These are phyloP conservation scores for Trachelus troglodyta DNA, from an alignment of 2,888 invertebrate genomes.

Conservation along the genomic window DNA sequence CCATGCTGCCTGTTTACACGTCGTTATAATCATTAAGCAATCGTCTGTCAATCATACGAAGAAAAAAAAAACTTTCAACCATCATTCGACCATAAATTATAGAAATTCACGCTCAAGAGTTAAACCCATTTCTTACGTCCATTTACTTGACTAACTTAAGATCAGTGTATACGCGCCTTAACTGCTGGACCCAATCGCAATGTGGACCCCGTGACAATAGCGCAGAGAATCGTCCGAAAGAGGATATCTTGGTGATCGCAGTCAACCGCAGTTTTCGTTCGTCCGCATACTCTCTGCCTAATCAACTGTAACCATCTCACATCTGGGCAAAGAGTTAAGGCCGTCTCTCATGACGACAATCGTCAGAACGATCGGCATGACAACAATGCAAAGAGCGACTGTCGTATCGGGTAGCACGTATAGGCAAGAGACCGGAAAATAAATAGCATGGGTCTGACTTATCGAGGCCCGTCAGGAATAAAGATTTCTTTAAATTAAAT, in stretches of 20 bases:
- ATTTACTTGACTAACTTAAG: too few species aligned
- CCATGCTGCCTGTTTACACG: background rate
- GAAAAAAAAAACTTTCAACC: background rate
- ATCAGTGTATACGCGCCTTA: background rate
- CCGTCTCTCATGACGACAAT: background rate
- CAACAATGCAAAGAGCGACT: background rate
- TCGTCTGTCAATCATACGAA: background rate
- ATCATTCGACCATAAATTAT: too few species aligned
- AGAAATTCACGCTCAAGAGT: background rate
- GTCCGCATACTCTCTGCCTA: slow-evolving; percentile 7
- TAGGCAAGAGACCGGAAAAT: background rate
- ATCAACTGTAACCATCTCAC: slow-evolving; percentile 19
- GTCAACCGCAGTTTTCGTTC: slow-evolving; percentile 2
- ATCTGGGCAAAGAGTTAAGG: slow-evolving; percentile 5
- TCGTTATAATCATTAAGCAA: background rate
- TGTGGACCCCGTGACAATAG: background rate
- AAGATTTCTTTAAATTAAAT: background rate
- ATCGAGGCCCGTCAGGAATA: background rate
- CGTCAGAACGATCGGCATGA: background rate
- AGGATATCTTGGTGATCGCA: background rate
- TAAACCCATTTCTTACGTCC: background rate
- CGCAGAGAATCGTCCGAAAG: background rate
- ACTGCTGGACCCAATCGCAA: background rate
- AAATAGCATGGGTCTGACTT: background rate
- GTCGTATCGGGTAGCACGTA: background rate